Conservation (phyloP, 2,113 vertebrate genomes). For the Perognathus longimembris region DNA sequence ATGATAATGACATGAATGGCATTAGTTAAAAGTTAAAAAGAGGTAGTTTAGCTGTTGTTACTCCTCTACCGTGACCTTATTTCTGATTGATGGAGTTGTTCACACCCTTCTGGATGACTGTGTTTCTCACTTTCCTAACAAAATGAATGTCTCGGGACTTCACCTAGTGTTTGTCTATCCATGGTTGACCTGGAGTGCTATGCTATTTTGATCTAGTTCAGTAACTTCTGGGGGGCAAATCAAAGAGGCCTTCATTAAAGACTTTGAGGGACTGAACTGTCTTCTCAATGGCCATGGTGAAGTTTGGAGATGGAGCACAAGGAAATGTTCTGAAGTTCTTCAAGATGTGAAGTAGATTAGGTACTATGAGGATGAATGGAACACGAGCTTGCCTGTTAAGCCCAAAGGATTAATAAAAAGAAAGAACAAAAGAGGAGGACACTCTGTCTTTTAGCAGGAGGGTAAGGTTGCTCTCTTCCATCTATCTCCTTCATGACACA, state of each 20-base stretch:
- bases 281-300: background rate
- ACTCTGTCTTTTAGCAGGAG: background rate
- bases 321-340: slow-evolving; percentile 8
- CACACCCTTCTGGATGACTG: background rate
- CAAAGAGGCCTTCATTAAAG: background rate
- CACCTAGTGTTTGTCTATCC: background rate
- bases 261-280: background rate
- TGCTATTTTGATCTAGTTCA: background rate
- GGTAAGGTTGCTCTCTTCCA: background rate
- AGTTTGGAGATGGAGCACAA: background rate
- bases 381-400: background rate
- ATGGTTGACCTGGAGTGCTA: background rate
- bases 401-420: background rate
- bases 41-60: background rate
- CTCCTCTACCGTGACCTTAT: no score
- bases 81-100: background rate
- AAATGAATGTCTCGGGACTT: background rate
- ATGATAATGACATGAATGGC: background rate
- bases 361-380: background rate
- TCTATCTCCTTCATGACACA: background rate
- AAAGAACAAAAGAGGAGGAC: background rate
- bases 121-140: background rate
- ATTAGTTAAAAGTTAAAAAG: background rate
- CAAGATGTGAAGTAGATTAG: background rate
- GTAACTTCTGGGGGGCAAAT: background rate